These are phyloP conservation scores for Amphimallon solstitiale DNA, from an alignment of 2,888 invertebrate species.

Conservation along the genomic window DNA sequence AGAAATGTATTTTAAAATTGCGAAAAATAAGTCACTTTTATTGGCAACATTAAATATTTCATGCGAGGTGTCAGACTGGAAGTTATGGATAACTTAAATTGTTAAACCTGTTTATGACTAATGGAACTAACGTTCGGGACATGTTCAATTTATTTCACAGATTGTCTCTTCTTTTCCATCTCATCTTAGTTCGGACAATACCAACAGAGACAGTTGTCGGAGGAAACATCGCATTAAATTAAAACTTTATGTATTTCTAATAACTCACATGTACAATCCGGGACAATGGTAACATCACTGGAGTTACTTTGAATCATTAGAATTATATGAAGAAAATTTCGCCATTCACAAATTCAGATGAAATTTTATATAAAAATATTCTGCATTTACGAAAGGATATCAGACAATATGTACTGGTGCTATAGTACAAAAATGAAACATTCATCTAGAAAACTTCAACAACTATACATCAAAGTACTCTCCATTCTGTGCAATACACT, in stretches of 20 bases:
- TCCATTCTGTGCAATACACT: too few species aligned
- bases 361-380: too few species aligned
- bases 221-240: slow-evolving; percentile 35
- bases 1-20: slow-evolving; percentile 34
- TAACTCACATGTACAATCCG: slow-evolving; percentile 43
- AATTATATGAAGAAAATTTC: too few species aligned
- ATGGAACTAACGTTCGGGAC: slow-evolving; percentile 49
- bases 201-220: slow-evolving; percentile 29
- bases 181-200: slow-evolving; percentile 18
- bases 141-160: slow-evolving; percentile 50
- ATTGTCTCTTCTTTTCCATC: slow-evolving; percentile 34
- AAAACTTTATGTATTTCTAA: slow-evolving; percentile 41
- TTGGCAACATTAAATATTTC: slow-evolving; percentile 47
- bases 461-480: too few species aligned
- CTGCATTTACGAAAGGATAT: too few species aligned
- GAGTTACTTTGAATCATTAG: too few species aligned
- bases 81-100: slow-evolving; percentile 51
- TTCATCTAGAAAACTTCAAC: too few species aligned
- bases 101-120: slow-evolving; percentile 53
- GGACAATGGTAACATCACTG: too few species aligned
- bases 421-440: too few species aligned
- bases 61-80: slow-evolving; percentile 44
- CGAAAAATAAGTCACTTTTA: slow-evolving; percentile 46
- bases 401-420: too few species aligned
- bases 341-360: too few species aligned